Evolutionary conservation across 2,113 vertebrate species (phyloP).

Genomic region (Emydura subglobosa): DNA sequence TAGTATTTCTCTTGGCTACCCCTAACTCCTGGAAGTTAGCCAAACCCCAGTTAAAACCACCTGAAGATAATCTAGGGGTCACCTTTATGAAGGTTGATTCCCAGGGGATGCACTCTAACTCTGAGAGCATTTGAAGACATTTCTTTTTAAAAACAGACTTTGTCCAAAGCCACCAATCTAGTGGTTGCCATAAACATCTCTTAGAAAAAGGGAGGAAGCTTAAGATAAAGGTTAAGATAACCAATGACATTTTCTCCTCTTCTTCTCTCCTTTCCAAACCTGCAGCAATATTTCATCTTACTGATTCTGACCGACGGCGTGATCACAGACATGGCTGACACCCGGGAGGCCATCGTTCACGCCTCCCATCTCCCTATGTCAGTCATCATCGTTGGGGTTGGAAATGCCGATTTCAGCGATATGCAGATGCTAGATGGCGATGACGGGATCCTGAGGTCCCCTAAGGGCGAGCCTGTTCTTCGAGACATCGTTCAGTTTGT

Average conservation of each 20-base stretch:
- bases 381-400: constrained; percentile 96
- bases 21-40: neutral
- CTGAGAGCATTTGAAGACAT: neutral
- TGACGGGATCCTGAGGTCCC: constrained; percentile 93
- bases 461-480: constrained; percentile 93
- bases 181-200: neutral
- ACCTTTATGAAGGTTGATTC: neutral
- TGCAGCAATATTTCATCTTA: constrained; percentile 97
- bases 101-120: neutral
- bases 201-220: neutral
- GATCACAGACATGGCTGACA: constrained; percentile 98
- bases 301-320: constrained; percentile 97
- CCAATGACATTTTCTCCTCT: neutral
- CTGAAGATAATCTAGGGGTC: neutral
- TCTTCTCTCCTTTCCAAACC: neutral
- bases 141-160: neutral
- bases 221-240: neutral
- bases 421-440: constrained; percentile 98
- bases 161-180: neutral
- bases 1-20: neutral
- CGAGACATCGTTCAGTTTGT: constrained; percentile 98
- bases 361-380: constrained; percentile 98
- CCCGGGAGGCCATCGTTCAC: constrained; percentile 95
- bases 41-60: neutral
- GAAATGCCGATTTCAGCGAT: constrained; percentile 95